Percentiles rank a stretch among this genome's conserved stretches.
Evolutionary conservation across 2,113 vertebrate genomes (phyloP).

Genomic region (Strix aluco): DNA sequence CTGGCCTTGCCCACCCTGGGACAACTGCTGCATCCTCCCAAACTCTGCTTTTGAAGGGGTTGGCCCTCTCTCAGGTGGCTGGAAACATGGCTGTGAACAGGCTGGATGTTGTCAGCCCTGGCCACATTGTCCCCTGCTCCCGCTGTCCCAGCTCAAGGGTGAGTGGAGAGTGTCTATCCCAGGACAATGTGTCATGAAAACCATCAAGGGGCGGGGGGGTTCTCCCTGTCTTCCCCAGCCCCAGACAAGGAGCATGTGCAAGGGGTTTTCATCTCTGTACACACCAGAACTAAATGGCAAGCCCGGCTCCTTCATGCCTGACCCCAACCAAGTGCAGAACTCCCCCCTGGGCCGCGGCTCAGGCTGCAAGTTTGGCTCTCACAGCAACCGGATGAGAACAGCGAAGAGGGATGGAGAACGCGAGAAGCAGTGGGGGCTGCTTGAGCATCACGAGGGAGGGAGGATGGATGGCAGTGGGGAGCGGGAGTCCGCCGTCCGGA

Average conservation of each 20-base stretch:
- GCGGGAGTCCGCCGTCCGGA: background rate
- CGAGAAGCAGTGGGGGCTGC: fast-evolving
- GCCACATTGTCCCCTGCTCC: background rate
- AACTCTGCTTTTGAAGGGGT: background rate
- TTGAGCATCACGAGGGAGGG: background rate
- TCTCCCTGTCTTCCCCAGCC: background rate
- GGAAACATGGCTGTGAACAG: fast-evolving
- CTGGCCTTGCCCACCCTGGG: background rate
- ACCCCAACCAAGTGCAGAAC: background rate
- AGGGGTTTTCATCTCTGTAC: background rate
- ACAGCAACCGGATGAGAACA: fast-evolving
- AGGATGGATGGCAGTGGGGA: fast-evolving
- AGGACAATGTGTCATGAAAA: fast-evolving
- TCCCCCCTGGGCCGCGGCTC: fast-evolving
- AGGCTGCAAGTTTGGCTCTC: background rate
- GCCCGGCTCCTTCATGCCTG: background rate
- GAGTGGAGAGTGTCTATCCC: background rate
- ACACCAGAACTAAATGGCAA: background rate
- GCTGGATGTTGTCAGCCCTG: background rate
- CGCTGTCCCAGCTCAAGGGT: background rate
- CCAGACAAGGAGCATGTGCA: background rate
- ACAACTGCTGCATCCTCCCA: background rate
- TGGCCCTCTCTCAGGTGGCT: background rate
- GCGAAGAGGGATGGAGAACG: fast-evolving
- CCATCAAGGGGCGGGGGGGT: fast-evolving